These are phyloP conservation scores for Ptychobarbus kaznakovi DNA, from an alignment of 2,797 vertebrate genomes.

Conservation along the genomic window DNA sequence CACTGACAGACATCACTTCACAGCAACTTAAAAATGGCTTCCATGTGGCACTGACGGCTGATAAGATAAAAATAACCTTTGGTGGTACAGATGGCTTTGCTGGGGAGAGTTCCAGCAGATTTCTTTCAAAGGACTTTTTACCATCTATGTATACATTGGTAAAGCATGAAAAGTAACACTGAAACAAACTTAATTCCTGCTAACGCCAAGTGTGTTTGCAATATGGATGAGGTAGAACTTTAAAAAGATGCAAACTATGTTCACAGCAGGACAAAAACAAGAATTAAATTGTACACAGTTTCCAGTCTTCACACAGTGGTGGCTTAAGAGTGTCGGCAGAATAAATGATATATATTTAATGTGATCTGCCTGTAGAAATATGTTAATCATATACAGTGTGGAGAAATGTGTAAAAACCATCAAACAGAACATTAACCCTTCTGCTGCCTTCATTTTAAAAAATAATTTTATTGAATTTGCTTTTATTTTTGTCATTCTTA, in stretches of 20 bases:
- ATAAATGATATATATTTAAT: neutral
- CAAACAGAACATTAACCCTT: neutral
- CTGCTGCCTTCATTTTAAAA: neutral
- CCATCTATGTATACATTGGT: conserved; percentile 10
- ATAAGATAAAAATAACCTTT: conserved; percentile 56
- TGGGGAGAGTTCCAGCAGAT: conserved; percentile 40
- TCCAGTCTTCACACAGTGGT: neutral
- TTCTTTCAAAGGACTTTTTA: conserved; percentile 19
- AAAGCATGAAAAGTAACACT: neutral
- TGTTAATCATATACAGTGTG: neutral
- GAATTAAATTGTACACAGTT: neutral
- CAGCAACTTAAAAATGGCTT: conserved; percentile 48
- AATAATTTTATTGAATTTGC: neutral
- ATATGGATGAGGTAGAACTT: conserved; percentile 6
- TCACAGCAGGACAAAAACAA: conserved; percentile 9
- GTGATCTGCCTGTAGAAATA: neutral
- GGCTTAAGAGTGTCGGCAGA: neutral
- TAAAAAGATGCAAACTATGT: neutral
- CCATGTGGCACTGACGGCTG: conserved; percentile 25
- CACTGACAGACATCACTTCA: conserved; percentile 50
- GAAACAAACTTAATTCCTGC: neutral
- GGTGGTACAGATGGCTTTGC: conserved; percentile 57
- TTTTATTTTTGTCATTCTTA: neutral
- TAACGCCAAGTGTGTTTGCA: neutral
- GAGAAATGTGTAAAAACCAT: neutral